Evolutionary conservation across 2,888 invertebrate genomes (phyloP).

Genomic region (Tanypteryx hageni): DNA sequence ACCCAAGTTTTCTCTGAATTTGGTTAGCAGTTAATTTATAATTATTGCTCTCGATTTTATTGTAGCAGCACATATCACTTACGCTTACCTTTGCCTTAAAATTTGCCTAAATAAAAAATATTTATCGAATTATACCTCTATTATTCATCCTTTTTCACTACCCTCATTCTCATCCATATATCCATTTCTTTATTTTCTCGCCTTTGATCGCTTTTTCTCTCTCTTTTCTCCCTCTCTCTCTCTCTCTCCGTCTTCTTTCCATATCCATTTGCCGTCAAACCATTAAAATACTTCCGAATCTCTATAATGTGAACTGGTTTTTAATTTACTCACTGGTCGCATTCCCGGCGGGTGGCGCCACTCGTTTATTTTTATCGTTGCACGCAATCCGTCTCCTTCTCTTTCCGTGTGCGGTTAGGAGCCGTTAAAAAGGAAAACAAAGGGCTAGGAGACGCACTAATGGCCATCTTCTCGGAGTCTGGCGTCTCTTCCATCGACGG

Average conservation of each 20-base stretch:
- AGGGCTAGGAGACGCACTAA: slow-evolving; percentile 55
- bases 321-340: slow-evolving; percentile 53
- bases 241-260: background rate
- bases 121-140: no score
- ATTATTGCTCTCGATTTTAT: no score
- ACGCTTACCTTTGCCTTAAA: no score
- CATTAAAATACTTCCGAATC: slow-evolving; percentile 51
- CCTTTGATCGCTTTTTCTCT: background rate
- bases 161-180: background rate
- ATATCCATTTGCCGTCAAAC: background rate
- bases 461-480: slow-evolving; percentile 44
- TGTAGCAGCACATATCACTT: no score
- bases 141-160: background rate
- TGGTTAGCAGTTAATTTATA: no score
- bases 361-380: slow-evolving; percentile 56
- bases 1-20: no score
- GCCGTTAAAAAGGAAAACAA: slow-evolving; percentile 52
- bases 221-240: background rate
- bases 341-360: slow-evolving; percentile 50
- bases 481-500: slow-evolving; percentile 51
- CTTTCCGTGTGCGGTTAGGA: slow-evolving; percentile 8
- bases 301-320: slow-evolving; percentile 53
- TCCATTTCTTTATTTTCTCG: background rate
- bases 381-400: slow-evolving; percentile 50
- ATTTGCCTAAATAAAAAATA: no score